Evolutionary conservation across 2,113 vertebrate species (phyloP).

Genomic region (Myotis brandtii): DNA sequence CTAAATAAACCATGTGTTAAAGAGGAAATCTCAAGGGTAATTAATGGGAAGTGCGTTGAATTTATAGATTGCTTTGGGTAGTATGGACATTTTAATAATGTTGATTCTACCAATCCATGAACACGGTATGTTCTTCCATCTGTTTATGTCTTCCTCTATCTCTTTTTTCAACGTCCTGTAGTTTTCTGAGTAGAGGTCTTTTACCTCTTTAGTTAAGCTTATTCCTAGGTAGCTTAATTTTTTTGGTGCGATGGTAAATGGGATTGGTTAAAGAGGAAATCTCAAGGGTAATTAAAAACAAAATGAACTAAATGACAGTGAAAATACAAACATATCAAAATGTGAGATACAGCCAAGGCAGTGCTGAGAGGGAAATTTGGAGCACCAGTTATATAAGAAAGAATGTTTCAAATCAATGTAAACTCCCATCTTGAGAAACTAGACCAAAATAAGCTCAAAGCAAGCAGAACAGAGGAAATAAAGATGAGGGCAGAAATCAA

Average conservation of each 20-base stretch:
- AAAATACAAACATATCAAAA: background rate
- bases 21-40: background rate
- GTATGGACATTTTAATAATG: too few species aligned
- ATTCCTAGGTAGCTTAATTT: too few species aligned
- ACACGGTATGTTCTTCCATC: too few species aligned
- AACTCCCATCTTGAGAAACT: background rate
- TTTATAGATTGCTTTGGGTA: too few species aligned
- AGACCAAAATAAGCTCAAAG: background rate
- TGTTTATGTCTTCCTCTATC: too few species aligned
- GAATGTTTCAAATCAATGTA: background rate
- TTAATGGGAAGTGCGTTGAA: too few species aligned
- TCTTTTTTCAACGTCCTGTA: too few species aligned
- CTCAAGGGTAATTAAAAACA: background rate
- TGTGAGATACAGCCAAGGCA: background rate
- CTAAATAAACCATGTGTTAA: background rate
- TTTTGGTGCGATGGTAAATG: too few species aligned
- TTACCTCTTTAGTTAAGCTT: too few species aligned
- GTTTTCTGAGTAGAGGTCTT: too few species aligned
- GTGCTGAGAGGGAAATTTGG: background rate
- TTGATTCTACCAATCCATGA: too few species aligned
- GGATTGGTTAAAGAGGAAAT: background rate
- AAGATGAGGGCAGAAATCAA: background rate
- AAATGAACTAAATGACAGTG: background rate
- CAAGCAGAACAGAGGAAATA: background rate
- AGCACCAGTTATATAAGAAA: background rate